A percentile compares a stretch with the other conserved stretches of the same genome.
These are phyloP conservation scores for Tanytarsus gracilentus DNA, from an alignment of 2,888 invertebrate genomes.

Conservation along the genomic window DNA sequence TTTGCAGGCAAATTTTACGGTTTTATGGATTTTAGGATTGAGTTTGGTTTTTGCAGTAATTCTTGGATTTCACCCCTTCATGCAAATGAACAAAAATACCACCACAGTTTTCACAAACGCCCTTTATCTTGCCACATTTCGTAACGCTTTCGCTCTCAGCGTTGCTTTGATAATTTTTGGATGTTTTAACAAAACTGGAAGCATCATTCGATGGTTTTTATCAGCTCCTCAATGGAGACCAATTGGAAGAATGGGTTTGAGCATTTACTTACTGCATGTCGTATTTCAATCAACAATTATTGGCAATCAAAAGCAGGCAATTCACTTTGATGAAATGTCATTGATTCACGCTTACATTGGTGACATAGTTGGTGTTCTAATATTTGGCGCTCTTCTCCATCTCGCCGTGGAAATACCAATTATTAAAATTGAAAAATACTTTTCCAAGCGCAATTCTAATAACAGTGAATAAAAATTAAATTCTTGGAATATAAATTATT, in stretches of 20 bases:
- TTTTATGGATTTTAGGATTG: background rate
- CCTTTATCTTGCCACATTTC: slow-evolving; percentile 9
- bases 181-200: slow-evolving; percentile 24
- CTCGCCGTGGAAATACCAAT: background rate
- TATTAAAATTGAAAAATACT: background rate
- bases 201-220: slow-evolving; percentile 44
- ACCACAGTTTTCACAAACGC: background rate
- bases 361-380: background rate
- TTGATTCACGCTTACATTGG: background rate
- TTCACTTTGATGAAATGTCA: background rate
- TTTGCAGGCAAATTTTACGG: background rate
- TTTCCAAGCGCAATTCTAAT: background rate
- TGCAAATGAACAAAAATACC: background rate
- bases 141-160: slow-evolving; percentile 16
- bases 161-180: slow-evolving; percentile 30
- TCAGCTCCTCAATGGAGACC: slow-evolving; percentile 47
- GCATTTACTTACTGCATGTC: slow-evolving; percentile 47
- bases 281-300: background rate
- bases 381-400: background rate
- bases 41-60: background rate
- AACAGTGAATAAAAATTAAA: background rate
- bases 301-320: background rate
- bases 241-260: slow-evolving; percentile 47
- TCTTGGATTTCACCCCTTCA: background rate
- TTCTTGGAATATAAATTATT: too few species aligned